These are phyloP conservation scores for Anastatus disparis DNA, from an alignment of 1,140 invertebrate species.

Conservation along the genomic window DNA sequence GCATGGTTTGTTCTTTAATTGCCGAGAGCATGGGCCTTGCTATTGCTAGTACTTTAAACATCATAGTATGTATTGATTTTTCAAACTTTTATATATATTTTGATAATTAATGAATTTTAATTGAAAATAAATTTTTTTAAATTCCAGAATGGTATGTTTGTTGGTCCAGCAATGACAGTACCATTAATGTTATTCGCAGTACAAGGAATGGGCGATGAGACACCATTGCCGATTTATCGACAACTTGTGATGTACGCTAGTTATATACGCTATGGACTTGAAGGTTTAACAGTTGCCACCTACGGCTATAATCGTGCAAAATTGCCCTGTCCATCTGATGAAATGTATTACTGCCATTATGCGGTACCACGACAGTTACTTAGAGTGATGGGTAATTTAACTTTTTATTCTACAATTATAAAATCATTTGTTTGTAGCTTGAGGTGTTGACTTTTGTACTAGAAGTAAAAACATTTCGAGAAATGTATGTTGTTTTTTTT, in stretches of 20 bases:
- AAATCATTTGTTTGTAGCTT: neutral
- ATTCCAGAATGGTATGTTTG: conserved; percentile 84
- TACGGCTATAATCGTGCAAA: conserved; percentile 79
- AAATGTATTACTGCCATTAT: conserved; percentile 74
- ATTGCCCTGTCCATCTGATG: conserved; percentile 72
- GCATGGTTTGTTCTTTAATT: conserved; percentile 76
- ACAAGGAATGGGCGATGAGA: conserved; percentile 77
- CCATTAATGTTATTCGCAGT: conserved; percentile 81
- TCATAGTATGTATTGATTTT: conserved; percentile 80
- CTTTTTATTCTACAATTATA: neutral
- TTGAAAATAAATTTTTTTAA: too few relatives aligned
- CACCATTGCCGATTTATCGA: conserved; percentile 73
- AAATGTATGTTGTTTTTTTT: too few relatives aligned
- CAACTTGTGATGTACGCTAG: conserved; percentile 84
- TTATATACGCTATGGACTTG: conserved; percentile 83
- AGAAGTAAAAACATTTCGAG: too few relatives aligned
- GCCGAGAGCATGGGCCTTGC: conserved; percentile 81
- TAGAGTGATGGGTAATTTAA: conserved; percentile 65
- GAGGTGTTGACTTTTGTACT: too few relatives aligned
- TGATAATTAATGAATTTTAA: too few relatives aligned
- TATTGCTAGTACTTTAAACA: conserved; percentile 76
- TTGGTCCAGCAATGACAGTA: conserved; percentile 78
- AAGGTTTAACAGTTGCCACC: conserved; percentile 81
- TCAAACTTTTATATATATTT: too few relatives aligned
- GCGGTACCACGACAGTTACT: conserved; percentile 72